Conservation (phyloP, 2,113 vertebrate genomes). For the Excalfactoria chinensis region DNA sequence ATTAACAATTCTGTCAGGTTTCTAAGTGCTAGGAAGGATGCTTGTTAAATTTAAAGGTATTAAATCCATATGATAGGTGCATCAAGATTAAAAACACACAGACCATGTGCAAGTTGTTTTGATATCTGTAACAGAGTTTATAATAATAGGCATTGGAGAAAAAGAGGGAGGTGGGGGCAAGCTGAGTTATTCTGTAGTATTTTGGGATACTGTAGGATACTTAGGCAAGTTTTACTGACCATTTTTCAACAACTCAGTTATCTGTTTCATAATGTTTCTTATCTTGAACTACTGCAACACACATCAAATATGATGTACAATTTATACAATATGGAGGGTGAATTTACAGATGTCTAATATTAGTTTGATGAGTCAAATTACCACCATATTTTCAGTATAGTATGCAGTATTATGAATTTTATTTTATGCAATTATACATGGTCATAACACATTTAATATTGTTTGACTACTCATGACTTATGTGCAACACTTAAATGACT, state of each 20-base stretch:
- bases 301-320: slow-evolving; percentile 1
- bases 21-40: background rate
- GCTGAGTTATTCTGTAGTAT: background rate
- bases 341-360: slow-evolving; percentile 11
- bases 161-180: background rate
- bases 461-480: background rate
- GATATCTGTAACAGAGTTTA: background rate
- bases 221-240: background rate
- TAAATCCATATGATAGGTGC: background rate
- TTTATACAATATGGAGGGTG: background rate
- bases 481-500: background rate
- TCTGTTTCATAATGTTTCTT: slow-evolving; percentile 28
- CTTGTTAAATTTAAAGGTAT: background rate
- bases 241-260: slow-evolving; percentile 16
- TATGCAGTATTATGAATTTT: too few species aligned
- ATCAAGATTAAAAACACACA: background rate
- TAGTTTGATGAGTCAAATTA: slow-evolving; percentile 28
- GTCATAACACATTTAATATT: slow-evolving; percentile 26
- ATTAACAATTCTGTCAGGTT: background rate
- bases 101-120: background rate
- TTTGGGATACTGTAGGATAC: background rate
- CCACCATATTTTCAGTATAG: background rate
- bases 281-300: slow-evolving; percentile 35
- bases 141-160: background rate
- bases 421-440: background rate